Percentiles rank a stretch among this genome's conserved stretches.
phyloP scores from a whole-genome alignment of 1,140 invertebrate species.

The Delia radicum region DNA sequence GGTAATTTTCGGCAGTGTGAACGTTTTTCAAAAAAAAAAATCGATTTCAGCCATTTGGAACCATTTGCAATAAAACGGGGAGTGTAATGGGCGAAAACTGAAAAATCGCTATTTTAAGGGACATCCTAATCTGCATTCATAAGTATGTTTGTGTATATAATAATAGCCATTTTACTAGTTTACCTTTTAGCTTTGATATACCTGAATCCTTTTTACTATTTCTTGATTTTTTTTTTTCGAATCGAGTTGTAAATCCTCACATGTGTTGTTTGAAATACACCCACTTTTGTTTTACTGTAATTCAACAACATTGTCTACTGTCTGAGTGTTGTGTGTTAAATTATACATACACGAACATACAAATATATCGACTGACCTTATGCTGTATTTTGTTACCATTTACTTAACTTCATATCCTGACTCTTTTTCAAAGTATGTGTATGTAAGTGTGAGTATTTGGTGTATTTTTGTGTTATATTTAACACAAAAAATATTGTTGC shows the following conservation, averaged over 20 bases:
- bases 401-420: too few species aligned
- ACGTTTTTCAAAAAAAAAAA: too few species aligned
- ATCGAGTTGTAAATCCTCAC: background rate
- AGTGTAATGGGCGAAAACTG: background rate
- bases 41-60: too few species aligned
- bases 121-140: background rate
- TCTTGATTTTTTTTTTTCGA: background rate
- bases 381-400: too few species aligned
- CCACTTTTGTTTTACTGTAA: background rate
- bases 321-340: background rate
- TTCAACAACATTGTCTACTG: background rate
- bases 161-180: background rate
- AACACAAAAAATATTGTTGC: background rate
- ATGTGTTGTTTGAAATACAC: background rate
- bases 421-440: too few species aligned
- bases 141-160: conserved; percentile 5
- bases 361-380: background rate
- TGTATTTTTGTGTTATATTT: background rate
- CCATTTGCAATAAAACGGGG: background rate
- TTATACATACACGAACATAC: background rate
- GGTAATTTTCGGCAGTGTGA: too few species aligned
- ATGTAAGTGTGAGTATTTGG: background rate
- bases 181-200: background rate
- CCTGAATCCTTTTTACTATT: background rate
- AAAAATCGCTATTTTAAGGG: too few species aligned